Base-by-base conservation (phyloP, 2,113 vertebrate species). In the Orcinus orca region DNA sequence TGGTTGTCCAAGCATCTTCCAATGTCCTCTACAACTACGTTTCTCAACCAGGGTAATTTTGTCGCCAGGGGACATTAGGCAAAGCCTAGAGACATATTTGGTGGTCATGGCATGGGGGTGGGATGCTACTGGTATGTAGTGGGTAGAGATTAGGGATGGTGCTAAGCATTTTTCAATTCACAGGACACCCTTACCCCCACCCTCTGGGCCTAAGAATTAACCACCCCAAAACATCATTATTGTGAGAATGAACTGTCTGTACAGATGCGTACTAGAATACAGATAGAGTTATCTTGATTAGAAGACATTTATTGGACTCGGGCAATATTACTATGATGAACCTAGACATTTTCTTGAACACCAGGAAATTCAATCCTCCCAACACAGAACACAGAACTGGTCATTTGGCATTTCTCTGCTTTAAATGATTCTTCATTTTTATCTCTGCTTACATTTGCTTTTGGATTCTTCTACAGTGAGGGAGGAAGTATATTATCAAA, bases 401-500 rank as follows among this genome's bases (percentile, higher is more conserved):
- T 23, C 58, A 80, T 31, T n/a, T 80, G 74, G 15, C 53, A 36
- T 90, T 84, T 60, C 79, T 70, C 41, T 71, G 53, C 55, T 53
- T 63, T 91, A 81, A 86, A 90, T 18, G 41, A 60, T n/a, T 93
- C 68, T 90, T 93, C 47, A 58, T 82, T 73, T 95, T 82, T 73
- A 58, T 63, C n/a, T 95, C 44, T 93, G 55, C 89, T 95, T 80
- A 38, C 68, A 71, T 87, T 92, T 47, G 15, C n/a, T 80, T 93
- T 71, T 71, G 81, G 65, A 70, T n/a, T 68, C 68, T 84, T 84
- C 70, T 21, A 14, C 41, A n/a, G 50, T 5, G 33, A 70, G 2
- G 36, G 88, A 41, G 26, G 62, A 60, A 81, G 17, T 41, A 50
- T 36, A 58, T 90, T 79, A 83, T 21, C 11, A 71, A 91, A 17